Conservation (phyloP, 2,888 invertebrate genomes). For the Muschampia plurimacula region DNA sequence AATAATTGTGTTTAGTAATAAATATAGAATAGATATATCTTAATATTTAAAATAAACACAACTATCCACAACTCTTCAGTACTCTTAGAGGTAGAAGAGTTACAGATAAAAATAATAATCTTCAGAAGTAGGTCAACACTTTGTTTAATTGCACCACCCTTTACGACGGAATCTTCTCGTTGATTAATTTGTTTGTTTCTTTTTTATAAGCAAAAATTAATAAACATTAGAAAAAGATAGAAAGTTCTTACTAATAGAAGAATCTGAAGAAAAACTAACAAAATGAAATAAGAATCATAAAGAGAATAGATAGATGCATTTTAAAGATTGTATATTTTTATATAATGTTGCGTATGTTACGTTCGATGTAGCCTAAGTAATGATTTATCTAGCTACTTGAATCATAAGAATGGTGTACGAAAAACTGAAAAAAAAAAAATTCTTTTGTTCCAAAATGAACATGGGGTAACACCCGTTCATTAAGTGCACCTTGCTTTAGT, state of each 20-base stretch:
- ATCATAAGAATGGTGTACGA: background rate
- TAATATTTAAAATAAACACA: background rate
- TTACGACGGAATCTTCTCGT: background rate
- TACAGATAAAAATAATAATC: background rate
- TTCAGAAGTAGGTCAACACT: conserved; percentile 7
- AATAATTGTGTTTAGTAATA: background rate
- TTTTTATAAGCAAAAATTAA: background rate
- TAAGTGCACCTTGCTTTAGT: background rate
- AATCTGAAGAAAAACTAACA: background rate
- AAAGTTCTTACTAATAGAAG: background rate
- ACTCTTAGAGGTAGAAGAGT: background rate
- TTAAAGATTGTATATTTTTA: background rate
- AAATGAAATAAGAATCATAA: conserved; percentile 16
- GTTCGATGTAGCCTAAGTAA: background rate
- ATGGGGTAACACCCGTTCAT: background rate
- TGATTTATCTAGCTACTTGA: background rate
- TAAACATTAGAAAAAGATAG: background rate
- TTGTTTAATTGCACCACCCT: background rate
- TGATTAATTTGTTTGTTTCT: background rate
- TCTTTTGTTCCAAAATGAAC: background rate
- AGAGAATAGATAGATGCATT: background rate
- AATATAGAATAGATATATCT: no score
- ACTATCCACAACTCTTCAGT: background rate
- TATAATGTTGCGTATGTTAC: background rate
- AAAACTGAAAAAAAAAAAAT: background rate